Conservation (phyloP, 2,113 vertebrate species). For the Leptobrachium ailaonicum region DNA sequence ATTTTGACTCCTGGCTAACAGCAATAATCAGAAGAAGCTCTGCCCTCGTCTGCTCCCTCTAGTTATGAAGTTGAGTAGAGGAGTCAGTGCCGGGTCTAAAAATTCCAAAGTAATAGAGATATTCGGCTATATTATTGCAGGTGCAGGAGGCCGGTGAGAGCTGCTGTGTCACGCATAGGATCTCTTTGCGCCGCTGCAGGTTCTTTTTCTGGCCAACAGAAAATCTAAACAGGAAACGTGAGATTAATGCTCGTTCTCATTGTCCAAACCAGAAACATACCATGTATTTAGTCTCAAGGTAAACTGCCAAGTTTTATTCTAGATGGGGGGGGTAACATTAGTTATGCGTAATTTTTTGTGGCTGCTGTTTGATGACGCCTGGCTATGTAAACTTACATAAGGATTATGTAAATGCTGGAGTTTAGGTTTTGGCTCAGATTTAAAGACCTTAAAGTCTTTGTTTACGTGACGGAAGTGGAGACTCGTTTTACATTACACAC, state of each 20-base stretch:
- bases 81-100: too few species aligned
- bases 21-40: too few species aligned
- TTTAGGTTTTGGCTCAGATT: conserved; percentile 29
- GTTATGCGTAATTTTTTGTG: conserved; percentile 11
- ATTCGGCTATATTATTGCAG: too few species aligned
- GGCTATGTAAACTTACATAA: conserved; percentile 30
- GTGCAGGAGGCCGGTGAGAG: not conserved
- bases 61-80: too few species aligned
- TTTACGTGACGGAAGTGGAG: conserved; percentile 1
- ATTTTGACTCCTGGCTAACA: too few species aligned
- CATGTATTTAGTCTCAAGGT: conserved; percentile 17
- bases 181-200: not conserved
- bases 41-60: too few species aligned
- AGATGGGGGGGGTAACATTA: not conserved
- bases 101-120: too few species aligned
- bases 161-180: not conserved
- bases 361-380: conserved; percentile 16
- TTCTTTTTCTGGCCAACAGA: conserved; percentile 9
- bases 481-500: too few species aligned
- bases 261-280: conserved; percentile 28
- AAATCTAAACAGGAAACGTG: conserved; percentile 5
- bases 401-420: conserved; percentile 25
- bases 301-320: conserved; percentile 33
- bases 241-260: not conserved
- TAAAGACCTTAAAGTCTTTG: conserved; percentile 15